Conservation (phyloP, 2,113 vertebrate genomes). For the Notechis scutatus region DNA sequence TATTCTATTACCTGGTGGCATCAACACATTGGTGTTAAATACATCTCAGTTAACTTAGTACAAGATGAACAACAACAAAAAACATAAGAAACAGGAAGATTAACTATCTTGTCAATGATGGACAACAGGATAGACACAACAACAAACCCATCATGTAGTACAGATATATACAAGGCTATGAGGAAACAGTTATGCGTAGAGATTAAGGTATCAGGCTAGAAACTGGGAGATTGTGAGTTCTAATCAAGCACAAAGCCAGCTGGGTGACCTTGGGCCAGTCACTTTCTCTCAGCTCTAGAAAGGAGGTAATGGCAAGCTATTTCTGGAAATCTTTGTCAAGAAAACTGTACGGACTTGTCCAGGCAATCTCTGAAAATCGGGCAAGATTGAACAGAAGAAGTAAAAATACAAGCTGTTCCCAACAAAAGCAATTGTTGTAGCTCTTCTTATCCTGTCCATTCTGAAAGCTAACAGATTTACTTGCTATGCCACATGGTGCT, state of each 20-base stretch:
- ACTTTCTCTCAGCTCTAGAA: not conserved
- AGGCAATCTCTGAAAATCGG: not conserved
- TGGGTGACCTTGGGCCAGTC: not conserved
- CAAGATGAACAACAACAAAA: not conserved
- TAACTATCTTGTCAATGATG: not conserved
- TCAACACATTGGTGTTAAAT: not conserved
- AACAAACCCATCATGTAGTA: not conserved
- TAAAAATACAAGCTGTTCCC: not conserved
- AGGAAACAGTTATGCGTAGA: not conserved
- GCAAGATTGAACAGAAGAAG: not conserved
- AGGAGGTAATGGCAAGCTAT: not conserved
- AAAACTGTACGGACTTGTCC: not conserved
- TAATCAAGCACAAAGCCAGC: not conserved
- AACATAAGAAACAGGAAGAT: not conserved
- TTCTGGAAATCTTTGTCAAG: not conserved
- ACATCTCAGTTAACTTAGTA: not conserved
- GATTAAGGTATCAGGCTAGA: not conserved
- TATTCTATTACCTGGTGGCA: not conserved
- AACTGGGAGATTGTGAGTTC: not conserved
- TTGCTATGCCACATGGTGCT: not conserved
- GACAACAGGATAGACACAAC: not conserved
- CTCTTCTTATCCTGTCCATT: not conserved
- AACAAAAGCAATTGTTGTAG: not conserved
- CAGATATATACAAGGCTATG: not conserved
- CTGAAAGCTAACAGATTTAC: not conserved